A percentile compares a stretch with the other conserved stretches of the same genome.
phyloP scores from a whole-genome alignment of 2,797 vertebrate species.

The Helarctos malayanus region DNA sequence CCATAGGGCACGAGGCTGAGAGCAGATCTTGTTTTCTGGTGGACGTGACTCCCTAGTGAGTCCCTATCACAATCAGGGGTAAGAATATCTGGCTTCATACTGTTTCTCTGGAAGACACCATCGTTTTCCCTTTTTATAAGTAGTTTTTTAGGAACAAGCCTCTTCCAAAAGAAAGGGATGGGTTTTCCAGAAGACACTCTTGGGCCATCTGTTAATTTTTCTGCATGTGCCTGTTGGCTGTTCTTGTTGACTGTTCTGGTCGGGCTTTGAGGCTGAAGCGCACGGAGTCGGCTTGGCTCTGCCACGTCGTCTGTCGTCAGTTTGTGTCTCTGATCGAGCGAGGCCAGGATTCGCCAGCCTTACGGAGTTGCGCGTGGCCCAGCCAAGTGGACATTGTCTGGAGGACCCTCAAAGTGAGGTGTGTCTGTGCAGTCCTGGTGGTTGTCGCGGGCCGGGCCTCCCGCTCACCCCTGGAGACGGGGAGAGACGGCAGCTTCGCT shows the following conservation, averaged over 20 bases:
- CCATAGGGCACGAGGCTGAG: neutral
- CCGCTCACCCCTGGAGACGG: fast-evolving
- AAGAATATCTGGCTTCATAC: conserved; percentile 75
- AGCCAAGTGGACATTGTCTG: fast-evolving
- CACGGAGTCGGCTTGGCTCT: neutral
- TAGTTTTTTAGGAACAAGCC: conserved; percentile 81
- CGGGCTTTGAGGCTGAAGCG: conserved; percentile 53
- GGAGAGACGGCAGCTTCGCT: neutral
- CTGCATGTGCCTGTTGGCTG: neutral
- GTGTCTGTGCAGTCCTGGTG: neutral
- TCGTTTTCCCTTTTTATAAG: conserved; percentile 63
- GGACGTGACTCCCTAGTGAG: conserved; percentile 61
- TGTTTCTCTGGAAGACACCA: conserved; percentile 74
- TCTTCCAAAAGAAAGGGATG: conserved; percentile 57
- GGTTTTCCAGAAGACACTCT: conserved; percentile 70
- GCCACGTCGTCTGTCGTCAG: neutral
- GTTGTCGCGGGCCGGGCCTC: neutral
- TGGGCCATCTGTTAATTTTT: neutral
- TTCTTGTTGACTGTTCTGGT: neutral
- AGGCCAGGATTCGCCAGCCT: neutral
- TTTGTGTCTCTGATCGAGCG: neutral
- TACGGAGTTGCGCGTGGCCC: neutral
- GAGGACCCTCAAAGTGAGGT: neutral
- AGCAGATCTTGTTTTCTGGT: conserved; percentile 44
- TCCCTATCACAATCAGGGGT: conserved; percentile 36